Evolutionary conservation across 2,888 invertebrate species (phyloP).

Genomic region (Drosophila algonquin): DNA sequence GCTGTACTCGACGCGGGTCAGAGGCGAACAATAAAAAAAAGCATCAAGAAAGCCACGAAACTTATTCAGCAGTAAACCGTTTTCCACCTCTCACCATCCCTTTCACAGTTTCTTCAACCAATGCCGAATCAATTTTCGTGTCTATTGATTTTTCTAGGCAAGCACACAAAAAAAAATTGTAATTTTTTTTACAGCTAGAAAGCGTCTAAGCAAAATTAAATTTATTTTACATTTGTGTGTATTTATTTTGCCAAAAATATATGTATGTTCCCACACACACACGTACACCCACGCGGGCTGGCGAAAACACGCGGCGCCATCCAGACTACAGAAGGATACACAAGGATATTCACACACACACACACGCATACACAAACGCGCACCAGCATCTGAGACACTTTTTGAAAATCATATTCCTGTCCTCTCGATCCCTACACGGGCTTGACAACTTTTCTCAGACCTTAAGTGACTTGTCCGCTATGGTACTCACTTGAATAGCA

Average conservation of each 20-base stretch:
- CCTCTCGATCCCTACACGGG: background rate
- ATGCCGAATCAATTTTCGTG: conserved; percentile 11
- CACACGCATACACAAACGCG: conserved; percentile 22
- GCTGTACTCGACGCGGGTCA: conserved; percentile 5
- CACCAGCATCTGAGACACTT: conserved; percentile 5
- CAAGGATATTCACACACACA: conserved; percentile 47
- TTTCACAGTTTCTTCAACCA: conserved; percentile 4
- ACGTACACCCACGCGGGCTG: conserved; percentile 42
- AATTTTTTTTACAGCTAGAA: background rate
- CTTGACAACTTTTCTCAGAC: conserved; percentile 2
- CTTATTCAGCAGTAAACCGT: background rate
- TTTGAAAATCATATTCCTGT: conserved; percentile 10
- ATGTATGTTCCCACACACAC: conserved; percentile 19
- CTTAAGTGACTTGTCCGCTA: background rate
- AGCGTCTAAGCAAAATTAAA: conserved; percentile 1
- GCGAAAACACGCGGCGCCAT: conserved; percentile 76
- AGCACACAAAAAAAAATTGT: conserved; percentile 7
- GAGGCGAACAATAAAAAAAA: background rate
- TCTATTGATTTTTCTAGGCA: conserved; percentile 68
- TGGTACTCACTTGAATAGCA: conserved; percentile 78
- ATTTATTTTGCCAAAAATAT: conserved; percentile 32
- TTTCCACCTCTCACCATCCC: background rate
- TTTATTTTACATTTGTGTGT: conserved; percentile 15
- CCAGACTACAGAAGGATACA: conserved; percentile 75
- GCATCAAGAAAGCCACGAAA: conserved; percentile 7